These are phyloP conservation scores for Adelges cooleyi DNA, from an alignment of 1,140 invertebrate species.

Conservation along the genomic window DNA sequence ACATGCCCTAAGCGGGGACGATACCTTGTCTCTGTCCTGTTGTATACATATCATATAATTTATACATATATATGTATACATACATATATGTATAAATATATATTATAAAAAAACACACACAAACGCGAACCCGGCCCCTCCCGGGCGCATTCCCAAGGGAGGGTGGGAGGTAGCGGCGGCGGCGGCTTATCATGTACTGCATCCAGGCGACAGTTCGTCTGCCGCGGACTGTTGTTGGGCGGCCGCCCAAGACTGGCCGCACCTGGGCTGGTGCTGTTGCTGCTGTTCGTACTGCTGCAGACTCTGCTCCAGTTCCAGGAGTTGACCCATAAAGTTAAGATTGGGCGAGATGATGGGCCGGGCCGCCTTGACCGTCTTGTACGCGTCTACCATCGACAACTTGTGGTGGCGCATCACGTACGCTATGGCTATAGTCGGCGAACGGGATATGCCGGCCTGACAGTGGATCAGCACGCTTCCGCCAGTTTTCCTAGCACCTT, in stretches of 20 bases:
- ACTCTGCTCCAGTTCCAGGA: constrained; percentile 73
- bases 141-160: too few relatives aligned
- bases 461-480: constrained; percentile 83
- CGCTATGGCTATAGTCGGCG: constrained; percentile 86
- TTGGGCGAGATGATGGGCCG: constrained; percentile 90
- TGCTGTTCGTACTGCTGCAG: constrained; percentile 39
- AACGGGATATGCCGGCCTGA: constrained; percentile 87
- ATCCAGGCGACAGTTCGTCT: constrained; percentile 44
- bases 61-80: too few relatives aligned
- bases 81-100: too few relatives aligned
- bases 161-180: too few relatives aligned
- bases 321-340: constrained; percentile 92
- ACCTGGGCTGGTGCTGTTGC: constrained; percentile 30
- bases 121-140: too few relatives aligned
- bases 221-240: constrained; percentile 34
- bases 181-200: constrained; percentile 38
- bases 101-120: too few relatives aligned
- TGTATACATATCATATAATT: too few relatives aligned
- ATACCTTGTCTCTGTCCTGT: too few relatives aligned
- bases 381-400: constrained; percentile 78
- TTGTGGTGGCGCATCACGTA: constrained; percentile 85
- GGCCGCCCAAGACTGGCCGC: constrained; percentile 30
- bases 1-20: too few relatives aligned
- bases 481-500: constrained; percentile 66
- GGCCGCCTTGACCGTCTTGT: constrained; percentile 72